phyloP scores from a whole-genome alignment of 2,888 invertebrate genomes.

The Homarus gammarus region DNA sequence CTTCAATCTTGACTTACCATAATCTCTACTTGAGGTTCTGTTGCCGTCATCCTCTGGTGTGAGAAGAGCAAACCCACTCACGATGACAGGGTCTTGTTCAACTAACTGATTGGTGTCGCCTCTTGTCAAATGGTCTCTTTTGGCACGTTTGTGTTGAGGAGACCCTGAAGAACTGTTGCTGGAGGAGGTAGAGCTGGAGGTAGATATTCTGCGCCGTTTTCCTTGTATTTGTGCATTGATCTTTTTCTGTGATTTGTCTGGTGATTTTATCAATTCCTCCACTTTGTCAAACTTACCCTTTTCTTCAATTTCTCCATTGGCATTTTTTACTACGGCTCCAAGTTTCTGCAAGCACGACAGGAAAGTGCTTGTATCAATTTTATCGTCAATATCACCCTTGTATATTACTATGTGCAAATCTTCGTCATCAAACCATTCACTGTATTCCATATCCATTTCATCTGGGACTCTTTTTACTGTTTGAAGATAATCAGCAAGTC shows the following conservation, averaged over 20 bases:
- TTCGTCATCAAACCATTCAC: slow-evolving; percentile 52
- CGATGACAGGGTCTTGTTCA: slow-evolving; percentile 53
- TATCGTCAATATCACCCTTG: slow-evolving; percentile 27
- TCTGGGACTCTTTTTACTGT: slow-evolving; percentile 34
- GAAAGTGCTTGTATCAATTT: slow-evolving; percentile 17
- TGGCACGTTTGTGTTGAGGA: slow-evolving; percentile 50
- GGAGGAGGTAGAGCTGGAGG: slow-evolving; percentile 56
- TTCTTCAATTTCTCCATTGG: slow-evolving; percentile 5
- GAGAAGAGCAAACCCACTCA: slow-evolving; percentile 62
- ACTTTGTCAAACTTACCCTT: not conserved
- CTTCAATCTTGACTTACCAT: slow-evolving; percentile 31
- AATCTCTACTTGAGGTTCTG: slow-evolving; percentile 63
- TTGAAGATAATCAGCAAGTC: slow-evolving; percentile 40
- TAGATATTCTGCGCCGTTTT: slow-evolving; percentile 51
- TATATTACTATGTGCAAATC: slow-evolving; percentile 47
- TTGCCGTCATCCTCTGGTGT: slow-evolving; percentile 70
- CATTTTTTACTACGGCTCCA: slow-evolving; percentile 48
- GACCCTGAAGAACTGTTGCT: slow-evolving; percentile 58
- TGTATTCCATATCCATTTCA: slow-evolving; percentile 61
- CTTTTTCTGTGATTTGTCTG: not conserved
- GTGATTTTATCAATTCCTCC: not conserved
- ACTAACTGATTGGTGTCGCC: slow-evolving; percentile 18
- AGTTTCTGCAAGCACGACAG: slow-evolving; percentile 48
- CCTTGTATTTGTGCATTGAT: not conserved
- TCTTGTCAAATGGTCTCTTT: not conserved